A percentile compares a stretch with the other conserved stretches of the same genome.
These are phyloP conservation scores for Microtus montanus DNA, from an alignment of 2,113 vertebrate species.

Conservation along the genomic window DNA sequence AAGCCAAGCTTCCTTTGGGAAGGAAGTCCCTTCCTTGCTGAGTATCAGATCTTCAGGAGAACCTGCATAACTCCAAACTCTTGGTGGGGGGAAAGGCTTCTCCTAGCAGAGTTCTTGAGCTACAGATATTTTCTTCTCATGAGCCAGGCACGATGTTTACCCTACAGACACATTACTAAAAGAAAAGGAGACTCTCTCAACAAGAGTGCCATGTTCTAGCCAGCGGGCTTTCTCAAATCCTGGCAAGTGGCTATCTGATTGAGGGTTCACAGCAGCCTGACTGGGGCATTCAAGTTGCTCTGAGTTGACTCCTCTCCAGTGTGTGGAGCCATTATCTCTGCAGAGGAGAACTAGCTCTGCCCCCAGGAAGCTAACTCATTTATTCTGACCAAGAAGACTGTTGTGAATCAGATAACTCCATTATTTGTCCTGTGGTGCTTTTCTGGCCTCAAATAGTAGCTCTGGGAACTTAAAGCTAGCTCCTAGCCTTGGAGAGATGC, in stretches of 20 bases:
- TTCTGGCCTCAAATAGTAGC: neutral
- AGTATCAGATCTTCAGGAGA: neutral
- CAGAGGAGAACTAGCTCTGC: neutral
- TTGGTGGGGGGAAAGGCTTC: accelerated
- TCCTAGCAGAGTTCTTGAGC: neutral
- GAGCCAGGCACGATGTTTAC: neutral
- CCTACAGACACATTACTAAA: slow-evolving; percentile 2
- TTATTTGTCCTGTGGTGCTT: neutral
- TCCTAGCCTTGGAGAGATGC: neutral
- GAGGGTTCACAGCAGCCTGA: neutral
- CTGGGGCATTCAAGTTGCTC: neutral
- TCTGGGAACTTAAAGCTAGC: neutral
- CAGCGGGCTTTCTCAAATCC: slow-evolving; percentile 40
- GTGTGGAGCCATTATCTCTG: slow-evolving; percentile 13
- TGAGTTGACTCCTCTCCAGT: neutral
- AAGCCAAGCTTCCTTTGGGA: neutral
- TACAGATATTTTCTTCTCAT: neutral
- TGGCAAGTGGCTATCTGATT: neutral
- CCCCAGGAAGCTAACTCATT: slow-evolving; percentile 51
- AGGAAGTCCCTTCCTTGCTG: neutral
- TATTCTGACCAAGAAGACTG: slow-evolving; percentile 52
- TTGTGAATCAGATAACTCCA: neutral
- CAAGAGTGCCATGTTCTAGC: neutral
- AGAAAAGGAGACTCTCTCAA: neutral
- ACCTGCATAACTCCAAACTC: neutral